These are phyloP conservation scores for Linurgus olivaceus DNA, from an alignment of 2,797 vertebrate genomes.

Conservation along the genomic window DNA sequence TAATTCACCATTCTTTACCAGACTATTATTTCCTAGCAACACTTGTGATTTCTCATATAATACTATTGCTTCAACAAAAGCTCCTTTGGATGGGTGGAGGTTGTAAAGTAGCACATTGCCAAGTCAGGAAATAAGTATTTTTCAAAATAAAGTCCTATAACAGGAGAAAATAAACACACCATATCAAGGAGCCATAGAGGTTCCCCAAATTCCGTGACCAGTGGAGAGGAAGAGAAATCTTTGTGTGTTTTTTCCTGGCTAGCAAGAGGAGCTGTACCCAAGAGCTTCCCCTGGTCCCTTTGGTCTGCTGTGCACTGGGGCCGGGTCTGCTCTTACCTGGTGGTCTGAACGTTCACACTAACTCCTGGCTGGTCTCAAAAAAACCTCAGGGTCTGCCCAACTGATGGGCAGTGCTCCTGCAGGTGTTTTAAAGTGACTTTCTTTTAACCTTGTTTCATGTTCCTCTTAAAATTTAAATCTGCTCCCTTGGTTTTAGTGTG, in stretches of 20 bases:
- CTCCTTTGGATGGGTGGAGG: neutral
- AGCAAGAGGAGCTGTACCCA: neutral
- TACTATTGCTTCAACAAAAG: neutral
- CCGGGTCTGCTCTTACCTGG: neutral
- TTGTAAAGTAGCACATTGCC: neutral
- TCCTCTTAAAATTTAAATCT: neutral
- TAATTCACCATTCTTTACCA: neutral
- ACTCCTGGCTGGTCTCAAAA: neutral
- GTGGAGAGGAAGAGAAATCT: neutral
- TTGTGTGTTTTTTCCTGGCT: neutral
- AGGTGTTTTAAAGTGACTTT: neutral
- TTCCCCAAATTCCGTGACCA: neutral
- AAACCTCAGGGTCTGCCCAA: neutral
- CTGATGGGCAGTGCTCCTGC: neutral
- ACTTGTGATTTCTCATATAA: neutral
- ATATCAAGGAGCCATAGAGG: neutral
- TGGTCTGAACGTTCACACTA: rapidly evolving
- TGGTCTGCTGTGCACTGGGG: neutral
- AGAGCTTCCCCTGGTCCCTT: neutral
- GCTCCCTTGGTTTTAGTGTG: neutral
- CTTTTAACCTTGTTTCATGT: neutral
- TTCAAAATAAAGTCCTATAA: neutral
- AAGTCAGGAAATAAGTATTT: neutral
- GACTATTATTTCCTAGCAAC: neutral
- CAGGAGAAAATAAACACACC: neutral